Evolutionary conservation across 2,888 invertebrate species (phyloP).

Genomic region (Agriopis marginaria): DNA sequence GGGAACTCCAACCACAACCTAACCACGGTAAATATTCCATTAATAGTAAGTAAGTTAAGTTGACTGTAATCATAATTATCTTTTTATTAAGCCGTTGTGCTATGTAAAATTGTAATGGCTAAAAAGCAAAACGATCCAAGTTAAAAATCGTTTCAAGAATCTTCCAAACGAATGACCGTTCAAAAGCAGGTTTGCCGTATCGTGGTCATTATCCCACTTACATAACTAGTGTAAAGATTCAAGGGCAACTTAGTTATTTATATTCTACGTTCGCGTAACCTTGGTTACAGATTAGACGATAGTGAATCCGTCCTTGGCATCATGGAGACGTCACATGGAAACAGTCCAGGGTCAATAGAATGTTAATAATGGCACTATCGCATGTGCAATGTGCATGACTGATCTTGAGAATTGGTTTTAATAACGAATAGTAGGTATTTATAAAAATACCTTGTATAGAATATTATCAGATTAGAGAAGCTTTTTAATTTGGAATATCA

Average conservation of each 20-base stretch:
- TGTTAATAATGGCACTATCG: constrained; percentile 13
- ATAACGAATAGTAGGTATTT: not conserved
- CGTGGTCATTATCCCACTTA: constrained; percentile 43
- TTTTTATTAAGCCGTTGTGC: not conserved
- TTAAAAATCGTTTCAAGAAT: no score
- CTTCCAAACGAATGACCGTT: constrained; percentile 6
- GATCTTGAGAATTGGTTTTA: not conserved
- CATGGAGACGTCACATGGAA: constrained; percentile 21
- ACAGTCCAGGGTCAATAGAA: constrained; percentile 22
- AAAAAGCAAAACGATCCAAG: not conserved
- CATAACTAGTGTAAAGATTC: constrained; percentile 56
- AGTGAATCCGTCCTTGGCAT: constrained; percentile 44
- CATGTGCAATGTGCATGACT: constrained; percentile 11
- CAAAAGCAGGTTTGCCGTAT: constrained; percentile 34
- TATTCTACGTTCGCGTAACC: constrained; percentile 48
- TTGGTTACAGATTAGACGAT: constrained; percentile 51
- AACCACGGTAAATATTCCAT: no score
- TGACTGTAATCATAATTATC: not conserved
- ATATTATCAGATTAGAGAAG: no score
- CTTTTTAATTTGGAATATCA: no score
- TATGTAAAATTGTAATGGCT: not conserved
- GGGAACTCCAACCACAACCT: no score
- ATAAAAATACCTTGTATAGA: no score
- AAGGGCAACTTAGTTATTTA: constrained; percentile 54
- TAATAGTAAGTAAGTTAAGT: no score